These are phyloP conservation scores for Marasmarcha lunaedactyla DNA, from an alignment of 2,888 invertebrate species.

Conservation along the genomic window DNA sequence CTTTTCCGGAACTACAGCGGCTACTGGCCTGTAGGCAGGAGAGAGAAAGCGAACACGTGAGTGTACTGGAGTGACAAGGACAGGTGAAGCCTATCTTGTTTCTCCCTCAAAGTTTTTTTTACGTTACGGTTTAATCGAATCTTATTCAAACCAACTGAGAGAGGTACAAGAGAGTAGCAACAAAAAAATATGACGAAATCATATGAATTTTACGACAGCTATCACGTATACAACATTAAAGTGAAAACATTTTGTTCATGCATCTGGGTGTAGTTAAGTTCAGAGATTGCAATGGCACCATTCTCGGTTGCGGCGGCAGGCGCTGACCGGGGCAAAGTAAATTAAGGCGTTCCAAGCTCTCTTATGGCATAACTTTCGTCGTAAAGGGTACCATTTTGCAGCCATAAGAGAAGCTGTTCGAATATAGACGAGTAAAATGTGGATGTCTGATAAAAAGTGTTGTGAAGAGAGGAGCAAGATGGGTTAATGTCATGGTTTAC, in stretches of 20 bases:
- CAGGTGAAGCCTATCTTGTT: conserved; percentile 43
- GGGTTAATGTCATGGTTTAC: conserved; percentile 33
- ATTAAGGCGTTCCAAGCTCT: not conserved
- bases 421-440: too few species aligned
- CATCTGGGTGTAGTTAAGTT: conserved; percentile 9
- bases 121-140: not conserved
- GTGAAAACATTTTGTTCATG: conserved; percentile 30
- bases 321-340: not conserved
- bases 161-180: conserved; percentile 34
- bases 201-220: conserved; percentile 15
- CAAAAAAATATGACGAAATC: conserved; percentile 30
- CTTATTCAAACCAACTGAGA: conserved; percentile 24
- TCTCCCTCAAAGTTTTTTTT: conserved; percentile 27
- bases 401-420: not conserved
- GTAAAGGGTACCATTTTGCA: not conserved
- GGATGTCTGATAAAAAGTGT: too few species aligned
- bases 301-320: not conserved
- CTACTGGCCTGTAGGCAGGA: conserved; percentile 84
- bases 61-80: conserved; percentile 55
- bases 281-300: conserved; percentile 4
- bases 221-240: conserved; percentile 35
- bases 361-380: not conserved
- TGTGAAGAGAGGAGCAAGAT: not conserved
- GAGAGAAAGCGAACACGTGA: conserved; percentile 69
- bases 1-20: conserved; percentile 93